Base-by-base conservation (phyloP, 2,797 vertebrate genomes). In the Arctocebus calabarensis region DNA sequence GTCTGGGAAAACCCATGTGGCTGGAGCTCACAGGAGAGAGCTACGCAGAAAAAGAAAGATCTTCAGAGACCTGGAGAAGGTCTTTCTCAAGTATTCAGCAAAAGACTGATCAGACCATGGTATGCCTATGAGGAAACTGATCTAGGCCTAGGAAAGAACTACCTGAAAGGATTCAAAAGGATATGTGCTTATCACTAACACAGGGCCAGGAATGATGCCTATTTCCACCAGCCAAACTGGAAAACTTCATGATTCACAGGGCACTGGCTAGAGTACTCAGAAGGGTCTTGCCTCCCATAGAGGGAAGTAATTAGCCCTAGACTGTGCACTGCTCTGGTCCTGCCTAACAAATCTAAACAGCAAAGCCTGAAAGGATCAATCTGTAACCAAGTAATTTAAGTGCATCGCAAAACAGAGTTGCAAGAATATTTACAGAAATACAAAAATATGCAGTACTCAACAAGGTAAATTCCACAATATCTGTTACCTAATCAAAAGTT, bases 181-280 rank as follows among this genome's bases (percentile, higher is more conserved):
- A 94, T 32, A 73, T 68, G 29, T 40, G 16, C 32, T 74, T 81
- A 29, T 61, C 62, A 85, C 59, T 73, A 48, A 85, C 27, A 73
- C 17, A 74, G 7, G 17, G 45, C 45, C 25, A 88, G 40, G 6
- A 90, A 57, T 23, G 86, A 34, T 93, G 34, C 43, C 70, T 89
- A 13, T 84, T 79, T 57, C 23, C 37, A 70, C 10, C 43, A 94
- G 74, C 11, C 90, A 79, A 40, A 84, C 12, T 83, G 62, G n/a
- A 89, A 97, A 91, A 91, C 64, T 2, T 86, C 70, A 96, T 89
- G 90, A 95, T 91, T 96, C 70, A 78, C 43, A 87, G 22, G 48
- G 64, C 7, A 74, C n/a, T 74, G 27, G 79, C 45, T 32, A 81
- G 62, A 91, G 62, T 62, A 89, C 23, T 43, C 87, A 90, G 74